These are phyloP conservation scores for Nycticorax nycticorax DNA, from an alignment of 2,113 vertebrate species.

Conservation along the genomic window DNA sequence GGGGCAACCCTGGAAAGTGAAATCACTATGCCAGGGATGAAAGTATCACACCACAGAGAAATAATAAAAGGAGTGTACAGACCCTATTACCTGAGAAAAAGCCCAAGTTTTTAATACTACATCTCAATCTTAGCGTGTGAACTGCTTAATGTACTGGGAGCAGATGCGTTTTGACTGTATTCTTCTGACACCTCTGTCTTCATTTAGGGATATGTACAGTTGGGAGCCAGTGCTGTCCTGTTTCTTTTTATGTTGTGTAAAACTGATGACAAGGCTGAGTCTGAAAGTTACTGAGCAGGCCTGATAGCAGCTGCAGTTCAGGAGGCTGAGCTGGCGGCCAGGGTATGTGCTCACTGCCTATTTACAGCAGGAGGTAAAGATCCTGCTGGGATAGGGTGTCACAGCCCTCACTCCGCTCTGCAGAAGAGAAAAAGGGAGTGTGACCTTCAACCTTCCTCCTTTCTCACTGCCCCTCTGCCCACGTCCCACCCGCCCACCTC, in stretches of 20 bases:
- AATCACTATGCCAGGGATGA: neutral
- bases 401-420: neutral
- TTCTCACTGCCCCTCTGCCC: neutral
- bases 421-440: neutral
- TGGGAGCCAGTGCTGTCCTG: neutral
- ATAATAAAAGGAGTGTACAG: neutral
- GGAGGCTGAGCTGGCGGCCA: neutral
- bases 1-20: neutral
- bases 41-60: neutral
- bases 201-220: neutral
- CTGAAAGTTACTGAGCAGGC: conserved; percentile 22
- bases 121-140: neutral
- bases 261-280: conserved; percentile 51
- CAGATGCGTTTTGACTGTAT: neutral
- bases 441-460: conserved; percentile 48
- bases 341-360: conserved; percentile 39
- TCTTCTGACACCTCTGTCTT: neutral
- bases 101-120: neutral
- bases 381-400: conserved; percentile 30
- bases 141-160: neutral
- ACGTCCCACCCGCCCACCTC: neutral
- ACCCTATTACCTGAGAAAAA: neutral
- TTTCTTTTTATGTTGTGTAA: conserved; percentile 42
- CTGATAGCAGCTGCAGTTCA: conserved; percentile 43
- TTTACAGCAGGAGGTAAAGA: conserved; percentile 58